Evolutionary conservation across 1,140 invertebrate species (phyloP).

Genomic region (Nasonia vitripennis): DNA sequence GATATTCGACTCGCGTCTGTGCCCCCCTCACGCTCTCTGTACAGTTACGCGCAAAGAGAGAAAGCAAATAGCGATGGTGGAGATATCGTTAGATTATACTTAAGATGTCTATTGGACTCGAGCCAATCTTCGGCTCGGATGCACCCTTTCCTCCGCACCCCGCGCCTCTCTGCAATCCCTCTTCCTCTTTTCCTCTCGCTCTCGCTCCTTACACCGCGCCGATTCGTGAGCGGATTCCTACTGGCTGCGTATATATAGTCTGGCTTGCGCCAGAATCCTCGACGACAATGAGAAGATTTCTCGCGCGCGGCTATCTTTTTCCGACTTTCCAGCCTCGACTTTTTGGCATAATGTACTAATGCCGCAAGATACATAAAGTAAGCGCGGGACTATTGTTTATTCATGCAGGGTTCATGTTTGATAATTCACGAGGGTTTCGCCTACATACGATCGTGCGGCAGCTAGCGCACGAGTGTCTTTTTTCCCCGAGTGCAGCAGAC

Average conservation of each 20-base stretch:
- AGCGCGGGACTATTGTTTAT: neutral
- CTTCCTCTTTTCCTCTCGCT: constrained; percentile 14
- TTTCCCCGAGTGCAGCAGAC: constrained; percentile 19
- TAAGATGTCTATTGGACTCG: constrained; percentile 65
- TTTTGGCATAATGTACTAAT: neutral
- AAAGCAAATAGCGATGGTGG: constrained; percentile 51
- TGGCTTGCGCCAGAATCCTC: constrained; percentile 55
- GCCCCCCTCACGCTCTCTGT: neutral
- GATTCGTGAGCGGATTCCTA: neutral
- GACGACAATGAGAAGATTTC: constrained; percentile 61
- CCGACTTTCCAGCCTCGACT: neutral
- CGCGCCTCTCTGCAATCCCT: neutral
- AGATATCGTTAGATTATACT: constrained; percentile 65
- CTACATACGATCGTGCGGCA: too few species aligned
- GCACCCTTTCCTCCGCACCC: neutral
- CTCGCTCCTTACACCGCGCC: neutral
- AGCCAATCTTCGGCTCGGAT: constrained; percentile 58
- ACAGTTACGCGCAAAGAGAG: constrained; percentile 16
- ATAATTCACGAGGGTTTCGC: neutral
- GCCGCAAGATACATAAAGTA: constrained; percentile 1
- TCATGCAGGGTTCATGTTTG: neutral
- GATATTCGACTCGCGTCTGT: constrained; percentile 4
- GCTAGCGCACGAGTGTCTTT: neutral
- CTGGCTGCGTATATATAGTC: neutral
- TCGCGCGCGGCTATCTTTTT: neutral